These are phyloP conservation scores for Geopemphigus sp. DNA, from an alignment of 1,140 invertebrate species.

Conservation along the genomic window DNA sequence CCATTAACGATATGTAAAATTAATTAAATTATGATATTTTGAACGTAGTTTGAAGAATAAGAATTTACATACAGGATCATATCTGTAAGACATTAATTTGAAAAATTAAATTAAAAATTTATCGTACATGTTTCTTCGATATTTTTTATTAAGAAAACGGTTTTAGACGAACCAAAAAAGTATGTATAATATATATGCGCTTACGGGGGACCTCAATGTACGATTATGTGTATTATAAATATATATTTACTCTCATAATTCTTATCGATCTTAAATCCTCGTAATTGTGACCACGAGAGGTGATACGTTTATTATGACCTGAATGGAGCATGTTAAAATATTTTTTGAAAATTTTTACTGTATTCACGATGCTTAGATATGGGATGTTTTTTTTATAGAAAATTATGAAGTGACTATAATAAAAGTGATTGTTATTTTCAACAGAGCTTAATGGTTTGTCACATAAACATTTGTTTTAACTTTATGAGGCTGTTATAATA, in stretches of 20 bases:
- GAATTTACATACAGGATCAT: too few relatives aligned
- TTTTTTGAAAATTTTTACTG: neutral
- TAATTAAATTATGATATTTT: neutral
- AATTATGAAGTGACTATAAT: neutral
- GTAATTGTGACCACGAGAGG: neutral
- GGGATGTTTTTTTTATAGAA: neutral
- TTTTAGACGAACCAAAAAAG: neutral
- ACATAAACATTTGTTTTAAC: neutral
- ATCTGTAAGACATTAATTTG: neutral
- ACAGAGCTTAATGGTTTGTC: neutral
- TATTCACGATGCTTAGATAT: neutral
- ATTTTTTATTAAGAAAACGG: conserved; percentile 28
- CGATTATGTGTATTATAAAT: too few relatives aligned
- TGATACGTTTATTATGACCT: neutral
- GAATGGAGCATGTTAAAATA: neutral
- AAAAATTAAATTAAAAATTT: neutral
- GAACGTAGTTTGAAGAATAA: too few relatives aligned
- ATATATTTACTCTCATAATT: too few relatives aligned
- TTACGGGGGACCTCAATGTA: neutral
- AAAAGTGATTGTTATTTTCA: neutral
- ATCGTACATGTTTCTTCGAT: neutral
- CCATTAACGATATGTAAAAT: too few relatives aligned
- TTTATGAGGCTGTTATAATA: neutral
- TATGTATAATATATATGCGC: neutral
- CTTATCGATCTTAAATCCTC: neutral